A percentile compares a stretch with the other conserved stretches of the same genome.
Conservation (phyloP, 2,113 vertebrate species). For the Odontophorus gujanensis region DNA sequence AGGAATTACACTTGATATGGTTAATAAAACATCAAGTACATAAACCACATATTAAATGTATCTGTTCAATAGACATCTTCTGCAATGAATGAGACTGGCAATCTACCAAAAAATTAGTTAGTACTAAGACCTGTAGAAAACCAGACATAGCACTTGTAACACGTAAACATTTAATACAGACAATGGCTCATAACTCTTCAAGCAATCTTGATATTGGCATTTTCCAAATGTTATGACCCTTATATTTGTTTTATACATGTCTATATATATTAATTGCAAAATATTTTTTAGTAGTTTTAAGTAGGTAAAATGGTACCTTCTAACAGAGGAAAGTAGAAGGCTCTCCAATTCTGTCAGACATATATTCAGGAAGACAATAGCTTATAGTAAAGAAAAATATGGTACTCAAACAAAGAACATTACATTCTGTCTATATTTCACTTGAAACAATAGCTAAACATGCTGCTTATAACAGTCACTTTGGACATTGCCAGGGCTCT, state of each 20-base stretch:
- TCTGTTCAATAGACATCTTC: neutral
- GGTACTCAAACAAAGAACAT: constrained; percentile 9
- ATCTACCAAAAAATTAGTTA: neutral
- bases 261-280: neutral
- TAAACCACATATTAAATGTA: neutral
- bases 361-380: neutral
- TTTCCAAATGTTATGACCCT: neutral
- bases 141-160: neutral
- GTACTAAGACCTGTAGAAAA: neutral
- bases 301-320: rapidly evolving
- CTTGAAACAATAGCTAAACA: constrained; percentile 22
- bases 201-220: neutral
- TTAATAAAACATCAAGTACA: neutral
- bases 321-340: neutral
- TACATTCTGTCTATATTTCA: constrained; percentile 40
- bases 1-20: neutral
- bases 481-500: constrained; percentile 41
- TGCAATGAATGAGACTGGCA: neutral
- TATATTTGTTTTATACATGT: neutral
- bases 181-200: neutral
- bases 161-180: neutral
- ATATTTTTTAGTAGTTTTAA: neutral
- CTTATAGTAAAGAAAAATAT: constrained; percentile 13
- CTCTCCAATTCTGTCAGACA: neutral
- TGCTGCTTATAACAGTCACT: constrained; percentile 16